These are phyloP conservation scores for Sebastes goodei DNA, from an alignment of 2,797 vertebrate species.

Conservation along the genomic window DNA sequence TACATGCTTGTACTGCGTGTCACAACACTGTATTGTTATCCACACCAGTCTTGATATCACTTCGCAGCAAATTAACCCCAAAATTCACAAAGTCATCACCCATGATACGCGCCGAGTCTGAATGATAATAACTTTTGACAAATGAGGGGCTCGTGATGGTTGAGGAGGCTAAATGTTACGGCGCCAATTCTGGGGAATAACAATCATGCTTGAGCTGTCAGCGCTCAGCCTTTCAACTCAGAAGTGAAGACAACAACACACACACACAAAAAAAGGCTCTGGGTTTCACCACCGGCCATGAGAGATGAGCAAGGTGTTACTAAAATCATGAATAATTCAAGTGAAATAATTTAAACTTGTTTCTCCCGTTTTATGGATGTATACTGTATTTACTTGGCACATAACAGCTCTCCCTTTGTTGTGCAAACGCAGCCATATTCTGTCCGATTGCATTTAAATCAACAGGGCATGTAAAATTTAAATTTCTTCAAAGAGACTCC, in stretches of 20 bases:
- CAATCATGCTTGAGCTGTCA: conserved; percentile 42
- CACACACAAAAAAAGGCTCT: not conserved
- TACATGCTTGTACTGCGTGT: conserved; percentile 13
- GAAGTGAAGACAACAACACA: conserved; percentile 11
- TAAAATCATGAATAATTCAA: conserved; percentile 64
- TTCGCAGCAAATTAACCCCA: conserved; percentile 25
- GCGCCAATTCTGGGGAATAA: conserved; percentile 43
- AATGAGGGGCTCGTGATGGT: not conserved
- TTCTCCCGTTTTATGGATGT: conserved; percentile 21
- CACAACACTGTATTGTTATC: conserved; percentile 5
- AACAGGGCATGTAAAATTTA: conserved; percentile 69
- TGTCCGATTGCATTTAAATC: conserved; percentile 80
- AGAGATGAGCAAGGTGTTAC: conserved; percentile 50
- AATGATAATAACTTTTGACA: conserved; percentile 33
- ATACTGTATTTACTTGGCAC: conserved; percentile 53
- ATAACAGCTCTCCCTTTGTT: conserved; percentile 66
- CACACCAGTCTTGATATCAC: not conserved
- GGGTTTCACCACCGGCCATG: conserved; percentile 34
- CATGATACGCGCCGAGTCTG: not conserved
- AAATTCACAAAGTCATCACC: conserved; percentile 4
- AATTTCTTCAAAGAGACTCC: conserved; percentile 81
- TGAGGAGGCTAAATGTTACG: conserved; percentile 6
- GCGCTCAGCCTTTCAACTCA: conserved; percentile 41
- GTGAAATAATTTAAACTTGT: conserved; percentile 32
- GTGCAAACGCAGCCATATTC: conserved; percentile 70